A percentile compares a stretch with the other conserved stretches of the same genome.
Evolutionary conservation across 2,113 vertebrate species (phyloP).

Genomic region (Nycticryphes semicollaris): DNA sequence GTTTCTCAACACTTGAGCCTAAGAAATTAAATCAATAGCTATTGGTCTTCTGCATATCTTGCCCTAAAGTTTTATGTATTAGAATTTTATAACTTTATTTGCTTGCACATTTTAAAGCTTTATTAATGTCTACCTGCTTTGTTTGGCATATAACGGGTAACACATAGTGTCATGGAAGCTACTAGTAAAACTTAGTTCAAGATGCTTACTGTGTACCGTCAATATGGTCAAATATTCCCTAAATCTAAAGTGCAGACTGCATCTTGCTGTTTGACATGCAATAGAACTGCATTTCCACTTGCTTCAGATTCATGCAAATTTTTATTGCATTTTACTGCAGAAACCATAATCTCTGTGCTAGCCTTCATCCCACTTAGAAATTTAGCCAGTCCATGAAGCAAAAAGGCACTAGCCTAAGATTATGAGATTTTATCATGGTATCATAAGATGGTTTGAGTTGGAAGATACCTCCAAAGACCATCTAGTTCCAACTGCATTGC

Average conservation of each 20-base stretch:
- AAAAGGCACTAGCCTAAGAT: background rate
- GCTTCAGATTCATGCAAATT: background rate
- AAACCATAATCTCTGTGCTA: background rate
- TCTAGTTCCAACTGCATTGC: background rate
- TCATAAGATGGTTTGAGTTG: background rate
- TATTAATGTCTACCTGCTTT: background rate
- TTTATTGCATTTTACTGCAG: background rate
- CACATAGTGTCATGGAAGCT: background rate
- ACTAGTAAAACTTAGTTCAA: background rate
- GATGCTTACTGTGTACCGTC: background rate
- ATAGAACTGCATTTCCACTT: background rate
- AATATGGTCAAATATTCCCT: background rate
- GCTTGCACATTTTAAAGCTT: background rate
- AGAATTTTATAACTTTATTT: background rate
- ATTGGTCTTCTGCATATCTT: background rate
- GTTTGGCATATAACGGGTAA: background rate
- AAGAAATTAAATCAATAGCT: background rate
- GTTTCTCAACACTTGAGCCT: background rate
- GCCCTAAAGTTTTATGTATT: background rate
- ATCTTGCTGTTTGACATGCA: background rate
- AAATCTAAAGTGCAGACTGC: background rate
- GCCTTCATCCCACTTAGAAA: background rate
- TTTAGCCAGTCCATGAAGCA: background rate
- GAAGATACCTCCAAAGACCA: background rate
- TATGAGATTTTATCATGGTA: background rate